Conservation (phyloP, 2,888 invertebrate genomes). For the Salpingus planirostris region DNA sequence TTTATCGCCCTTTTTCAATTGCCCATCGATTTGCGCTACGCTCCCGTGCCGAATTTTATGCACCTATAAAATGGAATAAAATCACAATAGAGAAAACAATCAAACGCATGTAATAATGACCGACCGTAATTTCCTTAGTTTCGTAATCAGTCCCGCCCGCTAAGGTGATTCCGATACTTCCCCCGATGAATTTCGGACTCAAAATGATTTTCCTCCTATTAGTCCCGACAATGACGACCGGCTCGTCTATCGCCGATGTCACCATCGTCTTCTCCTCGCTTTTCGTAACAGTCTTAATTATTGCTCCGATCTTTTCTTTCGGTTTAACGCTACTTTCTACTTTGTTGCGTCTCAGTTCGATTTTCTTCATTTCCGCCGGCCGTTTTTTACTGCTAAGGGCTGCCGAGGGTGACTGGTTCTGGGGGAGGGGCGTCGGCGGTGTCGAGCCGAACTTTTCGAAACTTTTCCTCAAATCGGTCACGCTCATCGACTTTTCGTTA, state of each 20-base stretch:
- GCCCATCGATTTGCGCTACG: conserved; percentile 78
- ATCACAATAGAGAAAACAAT: conserved; percentile 6
- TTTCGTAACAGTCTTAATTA: too few species aligned
- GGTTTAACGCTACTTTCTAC: too few species aligned
- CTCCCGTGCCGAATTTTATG: conserved; percentile 81
- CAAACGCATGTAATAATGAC: too few species aligned
- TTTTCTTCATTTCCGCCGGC: too few species aligned
- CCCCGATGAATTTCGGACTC: conserved; percentile 55
- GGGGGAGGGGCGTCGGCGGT: conserved; percentile 17
- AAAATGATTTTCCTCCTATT: conserved; percentile 48
- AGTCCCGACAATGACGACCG: conserved; percentile 6
- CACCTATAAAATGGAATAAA: conserved; percentile 50
- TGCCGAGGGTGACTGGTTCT: too few species aligned
- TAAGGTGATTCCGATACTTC: conserved; percentile 78
- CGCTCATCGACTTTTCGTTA: conserved; percentile 33
- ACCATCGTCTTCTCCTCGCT: too few species aligned
- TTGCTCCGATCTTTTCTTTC: too few species aligned
- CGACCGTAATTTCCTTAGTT: conserved; percentile 82
- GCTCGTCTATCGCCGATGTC: too few species aligned
- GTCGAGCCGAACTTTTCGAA: conserved; percentile 41
- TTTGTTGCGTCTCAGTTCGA: neutral
- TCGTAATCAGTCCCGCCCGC: conserved; percentile 88
- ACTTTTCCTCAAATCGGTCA: conserved; percentile 51
- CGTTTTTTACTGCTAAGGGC: too few species aligned
- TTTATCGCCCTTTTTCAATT: conserved; percentile 78